phyloP scores from a whole-genome alignment of 2,113 vertebrate genomes.

The Calidris pygmaea region DNA sequence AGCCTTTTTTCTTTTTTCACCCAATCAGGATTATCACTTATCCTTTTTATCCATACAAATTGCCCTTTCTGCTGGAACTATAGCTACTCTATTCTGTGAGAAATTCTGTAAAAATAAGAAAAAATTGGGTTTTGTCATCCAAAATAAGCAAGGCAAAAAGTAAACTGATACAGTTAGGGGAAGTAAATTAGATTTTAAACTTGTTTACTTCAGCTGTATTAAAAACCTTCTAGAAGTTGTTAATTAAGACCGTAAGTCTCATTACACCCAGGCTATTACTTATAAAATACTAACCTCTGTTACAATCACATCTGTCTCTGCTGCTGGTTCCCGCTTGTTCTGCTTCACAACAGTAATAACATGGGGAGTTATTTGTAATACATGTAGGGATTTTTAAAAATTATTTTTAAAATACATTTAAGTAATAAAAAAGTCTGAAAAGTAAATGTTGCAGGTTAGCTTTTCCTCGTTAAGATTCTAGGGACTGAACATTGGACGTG shows the following conservation, averaged over 20 bases:
- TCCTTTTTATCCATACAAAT: background rate
- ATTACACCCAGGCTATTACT: background rate
- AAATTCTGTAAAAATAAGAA: background rate
- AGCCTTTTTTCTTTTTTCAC: background rate
- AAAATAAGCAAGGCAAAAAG: background rate
- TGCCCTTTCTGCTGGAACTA: background rate
- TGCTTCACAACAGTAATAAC: background rate
- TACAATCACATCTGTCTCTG: slow-evolving; percentile 2
- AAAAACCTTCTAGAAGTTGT: background rate
- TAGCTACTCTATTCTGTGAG: background rate
- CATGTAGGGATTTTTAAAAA: background rate
- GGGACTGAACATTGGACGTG: background rate
- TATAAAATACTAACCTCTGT: background rate
- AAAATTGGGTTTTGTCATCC: background rate
- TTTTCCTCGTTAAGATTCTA: background rate
- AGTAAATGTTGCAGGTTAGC: background rate
- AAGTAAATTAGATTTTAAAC: background rate
- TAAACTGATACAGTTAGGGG: background rate
- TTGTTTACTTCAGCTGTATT: background rate
- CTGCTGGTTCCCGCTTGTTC: background rate
- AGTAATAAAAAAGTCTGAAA: background rate
- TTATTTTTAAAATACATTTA: background rate
- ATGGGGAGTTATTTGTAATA: background rate
- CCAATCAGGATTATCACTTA: background rate
- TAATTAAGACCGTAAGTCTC: slow-evolving; percentile 3